These are phyloP conservation scores for Scaptomyza tumidula DNA, from an alignment of 2,888 invertebrate genomes.

Conservation along the genomic window DNA sequence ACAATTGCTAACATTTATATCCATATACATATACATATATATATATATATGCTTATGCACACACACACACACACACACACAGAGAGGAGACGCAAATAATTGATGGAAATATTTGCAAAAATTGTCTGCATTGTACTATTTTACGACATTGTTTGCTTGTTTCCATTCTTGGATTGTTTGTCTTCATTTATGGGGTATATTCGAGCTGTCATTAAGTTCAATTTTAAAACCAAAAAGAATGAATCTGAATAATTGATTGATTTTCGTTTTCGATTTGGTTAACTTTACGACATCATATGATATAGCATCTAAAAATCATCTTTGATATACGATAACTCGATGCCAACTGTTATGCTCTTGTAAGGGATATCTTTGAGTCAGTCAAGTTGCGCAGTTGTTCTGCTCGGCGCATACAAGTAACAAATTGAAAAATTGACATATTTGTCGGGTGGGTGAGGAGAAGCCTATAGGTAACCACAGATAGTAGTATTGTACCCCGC, in stretches of 20 bases:
- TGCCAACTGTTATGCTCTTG: neutral
- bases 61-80: neutral
- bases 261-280: too few species aligned
- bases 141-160: conserved; percentile 18
- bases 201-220: neutral
- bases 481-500: conserved; percentile 41
- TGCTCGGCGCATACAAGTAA: conserved; percentile 44
- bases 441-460: conserved; percentile 20
- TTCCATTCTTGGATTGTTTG: neutral
- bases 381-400: conserved; percentile 1
- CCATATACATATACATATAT: neutral
- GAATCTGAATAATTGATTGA: too few species aligned
- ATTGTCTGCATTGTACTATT: conserved; percentile 42
- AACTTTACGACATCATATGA: too few species aligned
- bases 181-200: neutral
- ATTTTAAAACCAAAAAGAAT: neutral
- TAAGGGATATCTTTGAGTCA: neutral
- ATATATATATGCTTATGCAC: neutral
- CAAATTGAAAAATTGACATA: conserved; percentile 77
- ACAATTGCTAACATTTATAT: conserved; percentile 14
- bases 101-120: conserved; percentile 51
- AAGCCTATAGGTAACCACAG: conserved; percentile 60
- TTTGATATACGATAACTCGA: too few species aligned
- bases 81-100: conserved; percentile 17
- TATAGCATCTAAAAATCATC: too few species aligned